phyloP scores from a whole-genome alignment of 1,140 invertebrate species.

The Ceratina australensis region DNA sequence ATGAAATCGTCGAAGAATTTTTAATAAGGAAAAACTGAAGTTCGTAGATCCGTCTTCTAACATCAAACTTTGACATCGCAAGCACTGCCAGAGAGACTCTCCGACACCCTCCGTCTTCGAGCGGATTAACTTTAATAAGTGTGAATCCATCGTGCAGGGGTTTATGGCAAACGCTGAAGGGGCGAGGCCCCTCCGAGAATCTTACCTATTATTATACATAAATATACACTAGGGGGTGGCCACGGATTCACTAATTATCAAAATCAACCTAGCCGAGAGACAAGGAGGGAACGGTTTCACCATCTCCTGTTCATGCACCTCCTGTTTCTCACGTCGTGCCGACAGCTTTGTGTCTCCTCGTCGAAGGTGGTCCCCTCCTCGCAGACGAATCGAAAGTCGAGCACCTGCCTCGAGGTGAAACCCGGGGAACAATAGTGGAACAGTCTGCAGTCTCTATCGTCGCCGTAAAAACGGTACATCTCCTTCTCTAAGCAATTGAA shows the following conservation, averaged over 20 bases:
- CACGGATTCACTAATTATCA: constrained; percentile 76
- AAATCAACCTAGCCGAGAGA: constrained; percentile 67
- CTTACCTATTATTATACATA: constrained; percentile 58
- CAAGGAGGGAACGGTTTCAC: constrained; percentile 32
- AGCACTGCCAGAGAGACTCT: constrained; percentile 5
- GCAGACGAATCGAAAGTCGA: constrained; percentile 83
- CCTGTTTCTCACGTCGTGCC: constrained; percentile 63
- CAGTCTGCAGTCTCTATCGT: constrained; percentile 81
- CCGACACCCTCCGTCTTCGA: constrained; percentile 5
- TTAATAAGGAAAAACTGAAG: no score
- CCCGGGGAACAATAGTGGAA: constrained; percentile 83
- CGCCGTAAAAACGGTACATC: constrained; percentile 81
- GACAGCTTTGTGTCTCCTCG: constrained; percentile 80
- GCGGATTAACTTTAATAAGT: constrained; percentile 75
- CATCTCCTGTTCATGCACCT: constrained; percentile 70
- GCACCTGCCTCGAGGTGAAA: constrained; percentile 80
- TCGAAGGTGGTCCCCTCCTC: constrained; percentile 81
- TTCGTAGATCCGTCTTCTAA: no score
- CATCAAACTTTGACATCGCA: no score
- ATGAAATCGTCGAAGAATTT: no score
- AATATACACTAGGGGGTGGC: constrained; percentile 57
- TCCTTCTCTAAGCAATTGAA: constrained; percentile 82
- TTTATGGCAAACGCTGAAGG: constrained; percentile 70
- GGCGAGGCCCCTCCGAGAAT: constrained; percentile 30
- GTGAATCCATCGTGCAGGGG: constrained; percentile 69